Evolutionary conservation across 37 sponge, comb jelly and placozoan genomes (phyloP).

Genomic region (Mnemiopsis leidyi): DNA sequence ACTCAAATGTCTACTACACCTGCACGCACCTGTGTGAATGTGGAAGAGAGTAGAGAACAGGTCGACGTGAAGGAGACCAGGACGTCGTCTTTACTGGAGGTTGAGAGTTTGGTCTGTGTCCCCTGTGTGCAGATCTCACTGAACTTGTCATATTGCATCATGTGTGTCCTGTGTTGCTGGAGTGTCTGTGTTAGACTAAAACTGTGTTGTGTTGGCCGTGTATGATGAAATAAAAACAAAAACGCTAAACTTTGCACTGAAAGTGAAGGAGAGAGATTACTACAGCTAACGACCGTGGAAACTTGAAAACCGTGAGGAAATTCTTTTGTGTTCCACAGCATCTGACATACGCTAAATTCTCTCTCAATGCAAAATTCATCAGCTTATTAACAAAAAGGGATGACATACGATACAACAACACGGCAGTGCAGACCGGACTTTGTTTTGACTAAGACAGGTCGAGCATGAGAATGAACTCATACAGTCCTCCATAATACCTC

Average conservation of each 20-base stretch:
- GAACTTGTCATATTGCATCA: slow-evolving; percentile 12
- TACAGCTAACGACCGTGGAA: neutral
- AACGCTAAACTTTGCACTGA: too few species aligned
- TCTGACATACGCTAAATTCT: neutral
- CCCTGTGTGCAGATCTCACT: slow-evolving; percentile 6
- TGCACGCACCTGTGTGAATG: slow-evolving; percentile 5
- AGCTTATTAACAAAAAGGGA: neutral
- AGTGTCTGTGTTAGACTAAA: too few species aligned
- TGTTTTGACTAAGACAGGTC: neutral
- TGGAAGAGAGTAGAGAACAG: neutral
- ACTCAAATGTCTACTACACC: too few species aligned
- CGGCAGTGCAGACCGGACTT: neutral
- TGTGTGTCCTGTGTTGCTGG: neutral
- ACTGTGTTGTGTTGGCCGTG: too few species aligned
- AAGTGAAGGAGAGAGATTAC: too few species aligned
- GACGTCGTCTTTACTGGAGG: slow-evolving; percentile 8
- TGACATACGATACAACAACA: neutral
- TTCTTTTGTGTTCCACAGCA: neutral
- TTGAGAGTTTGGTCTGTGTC: slow-evolving; percentile 19
- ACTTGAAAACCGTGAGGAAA: neutral
- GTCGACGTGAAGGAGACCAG: slow-evolving; percentile 21
- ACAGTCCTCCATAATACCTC: too few species aligned
- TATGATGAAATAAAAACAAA: too few species aligned
- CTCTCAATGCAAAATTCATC: neutral
- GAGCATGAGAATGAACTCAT: neutral